These are phyloP conservation scores for Mungos mungo DNA, from an alignment of 2,113 vertebrate genomes.

Conservation along the genomic window DNA sequence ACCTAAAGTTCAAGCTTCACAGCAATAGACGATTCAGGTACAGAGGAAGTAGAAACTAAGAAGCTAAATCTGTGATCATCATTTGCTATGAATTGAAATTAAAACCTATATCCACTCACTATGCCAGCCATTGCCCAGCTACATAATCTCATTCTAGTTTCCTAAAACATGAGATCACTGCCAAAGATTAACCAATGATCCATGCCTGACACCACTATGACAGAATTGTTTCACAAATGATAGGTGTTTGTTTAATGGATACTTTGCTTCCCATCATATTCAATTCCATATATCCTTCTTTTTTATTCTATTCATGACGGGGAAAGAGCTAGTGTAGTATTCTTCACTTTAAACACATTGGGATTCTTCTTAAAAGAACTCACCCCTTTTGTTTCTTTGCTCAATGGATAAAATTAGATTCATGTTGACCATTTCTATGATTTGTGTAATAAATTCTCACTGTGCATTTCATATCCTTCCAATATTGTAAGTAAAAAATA, in stretches of 20 bases:
- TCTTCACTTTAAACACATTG: slow-evolving; percentile 78
- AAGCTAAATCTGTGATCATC: slow-evolving; percentile 62
- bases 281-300: neutral
- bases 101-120: slow-evolving; percentile 15
- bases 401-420: slow-evolving; percentile 75
- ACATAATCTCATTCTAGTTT: slow-evolving; percentile 31
- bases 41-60: slow-evolving; percentile 57
- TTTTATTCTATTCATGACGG: too few species aligned
- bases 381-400: neutral
- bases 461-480: slow-evolving; percentile 56
- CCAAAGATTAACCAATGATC: slow-evolving; percentile 52
- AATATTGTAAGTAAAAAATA: neutral
- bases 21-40: slow-evolving; percentile 37
- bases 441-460: slow-evolving; percentile 60
- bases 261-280: neutral
- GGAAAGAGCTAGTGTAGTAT: slow-evolving; percentile 45
- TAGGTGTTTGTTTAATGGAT: slow-evolving; percentile 42
- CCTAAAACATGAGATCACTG: slow-evolving; percentile 55
- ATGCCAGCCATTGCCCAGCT: neutral
- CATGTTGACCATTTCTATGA: slow-evolving; percentile 77
- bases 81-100: slow-evolving; percentile 36
- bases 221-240: neutral
- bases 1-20: slow-evolving; percentile 25
- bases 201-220: neutral
- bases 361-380: slow-evolving; percentile 16